Base-by-base conservation (phyloP, 2,888 invertebrate genomes). In the Sericinus montela region DNA sequence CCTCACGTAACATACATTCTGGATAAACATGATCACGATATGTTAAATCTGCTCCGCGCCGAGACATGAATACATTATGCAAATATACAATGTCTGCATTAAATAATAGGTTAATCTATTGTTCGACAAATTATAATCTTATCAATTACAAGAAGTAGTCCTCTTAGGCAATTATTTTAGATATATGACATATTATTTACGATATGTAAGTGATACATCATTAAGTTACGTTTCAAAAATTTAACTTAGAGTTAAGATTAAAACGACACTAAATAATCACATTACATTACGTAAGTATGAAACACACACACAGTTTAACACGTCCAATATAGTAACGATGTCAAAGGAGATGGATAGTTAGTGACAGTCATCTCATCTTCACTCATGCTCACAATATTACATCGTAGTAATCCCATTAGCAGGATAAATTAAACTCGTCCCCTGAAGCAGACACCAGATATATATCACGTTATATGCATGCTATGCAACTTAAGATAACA, bases 21-120 rank as follows among this genome's bases (percentile, higher is more conserved):
- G 34, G 34, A 28, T 49, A 40, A 40, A 48, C 48, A 44, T 48
- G 49, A 45, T 49, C 30, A 14, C 34, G 49, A 49, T 44, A 49
- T 35, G 34, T 29, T 29, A 19, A 30, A 45, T 49, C 49, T 44
- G 44, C 39, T 49, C 29, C 35, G 11, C 7, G 35, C 19, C 34
- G 43, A 39, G 19, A 39, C 28, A 48, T 48, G 39, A 49, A 45
- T 49, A 35, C n/a, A 45, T 49, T 30, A 45, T 15, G 13, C 25
- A 34, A 38, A 30, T 37, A 23, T 42, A 42, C 14, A 32, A 43
- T 36, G 2, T 13, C 32, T 48, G 32, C 25, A 37, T 32, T 37
- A 42, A 29, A 48, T 36, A 9, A 1, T 14, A 25, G 3, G 15
- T 32, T 28, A 46, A 39, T 15, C 10, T 3, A 19, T 19, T 5